These are phyloP conservation scores for Chydorus sphaericus DNA, from an alignment of 2,888 invertebrate species.

Conservation along the genomic window DNA sequence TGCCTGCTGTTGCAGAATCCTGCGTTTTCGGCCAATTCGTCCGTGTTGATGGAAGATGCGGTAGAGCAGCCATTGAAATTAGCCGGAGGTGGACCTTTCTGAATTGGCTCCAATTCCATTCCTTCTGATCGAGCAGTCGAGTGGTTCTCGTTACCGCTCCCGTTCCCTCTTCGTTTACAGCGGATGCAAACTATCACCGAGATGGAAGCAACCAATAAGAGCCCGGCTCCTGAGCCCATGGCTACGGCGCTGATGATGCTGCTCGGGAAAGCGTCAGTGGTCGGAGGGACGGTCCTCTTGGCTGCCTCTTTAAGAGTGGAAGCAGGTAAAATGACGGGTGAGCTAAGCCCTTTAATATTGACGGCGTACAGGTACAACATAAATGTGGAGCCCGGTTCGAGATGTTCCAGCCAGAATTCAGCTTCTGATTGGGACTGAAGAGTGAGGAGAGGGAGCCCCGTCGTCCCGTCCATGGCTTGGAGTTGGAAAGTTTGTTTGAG, in stretches of 20 bases:
- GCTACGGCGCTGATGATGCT: slow-evolving; percentile 6
- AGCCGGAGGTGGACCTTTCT: too few relatives aligned
- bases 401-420: slow-evolving; percentile 8
- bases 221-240: neutral
- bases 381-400: slow-evolving; percentile 12
- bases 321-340: slow-evolving; percentile 5
- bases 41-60: too few relatives aligned
- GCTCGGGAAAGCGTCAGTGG: slow-evolving; percentile 5
- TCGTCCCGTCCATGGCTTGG: slow-evolving; percentile 8
- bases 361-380: slow-evolving; percentile 10
- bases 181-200: slow-evolving; percentile 1
- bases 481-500: slow-evolving; percentile 8
- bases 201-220: slow-evolving; percentile 1
- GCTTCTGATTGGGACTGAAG: slow-evolving; percentile 1
- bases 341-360: slow-evolving; percentile 8
- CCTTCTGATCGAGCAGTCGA: neutral
- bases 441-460: slow-evolving; percentile 4
- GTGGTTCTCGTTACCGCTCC: neutral
- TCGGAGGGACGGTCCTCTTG: slow-evolving; percentile 11
- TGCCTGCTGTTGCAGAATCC: neutral
- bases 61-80: neutral
- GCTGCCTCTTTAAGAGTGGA: slow-evolving; percentile 14
- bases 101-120: too few relatives aligned
- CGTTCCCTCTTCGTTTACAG: slow-evolving; percentile 1
- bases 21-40: neutral